phyloP scores from a whole-genome alignment of 1,140 invertebrate genomes.

The Helicorthomorpha holstii region DNA sequence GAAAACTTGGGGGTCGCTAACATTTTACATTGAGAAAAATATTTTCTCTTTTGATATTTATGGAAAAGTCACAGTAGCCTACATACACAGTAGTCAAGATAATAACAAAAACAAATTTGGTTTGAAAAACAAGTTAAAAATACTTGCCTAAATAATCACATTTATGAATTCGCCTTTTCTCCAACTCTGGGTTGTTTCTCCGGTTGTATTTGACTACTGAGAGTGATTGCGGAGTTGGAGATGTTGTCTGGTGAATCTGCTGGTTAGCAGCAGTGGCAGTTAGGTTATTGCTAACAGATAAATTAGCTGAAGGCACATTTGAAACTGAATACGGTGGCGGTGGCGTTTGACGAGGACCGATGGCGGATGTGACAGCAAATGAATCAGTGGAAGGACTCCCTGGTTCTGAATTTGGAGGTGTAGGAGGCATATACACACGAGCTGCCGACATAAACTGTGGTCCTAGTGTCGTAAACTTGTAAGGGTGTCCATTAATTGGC shows the following conservation, averaged over 20 bases:
- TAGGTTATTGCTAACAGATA: constrained; percentile 25
- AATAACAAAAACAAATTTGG: background rate
- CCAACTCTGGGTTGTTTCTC: constrained; percentile 86
- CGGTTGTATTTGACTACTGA: constrained; percentile 58
- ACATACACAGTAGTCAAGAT: background rate
- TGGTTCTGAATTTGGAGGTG: constrained; percentile 63
- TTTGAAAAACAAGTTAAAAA: background rate
- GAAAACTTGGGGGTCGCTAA: too few species aligned
- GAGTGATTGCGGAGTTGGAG: constrained; percentile 9
- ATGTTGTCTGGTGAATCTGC: constrained; percentile 4
- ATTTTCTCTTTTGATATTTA: too few species aligned
- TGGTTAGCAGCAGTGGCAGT: constrained; percentile 11
- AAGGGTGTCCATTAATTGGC: background rate
- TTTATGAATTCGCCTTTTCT: constrained; percentile 83
- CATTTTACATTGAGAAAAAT: too few species aligned
- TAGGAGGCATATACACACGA: constrained; percentile 37
- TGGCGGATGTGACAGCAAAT: constrained; percentile 3
- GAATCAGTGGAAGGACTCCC: constrained; percentile 28
- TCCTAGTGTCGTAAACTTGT: constrained; percentile 11
- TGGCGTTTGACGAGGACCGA: constrained; percentile 14
- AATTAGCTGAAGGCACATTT: constrained; percentile 38
- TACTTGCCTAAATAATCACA: constrained; percentile 80
- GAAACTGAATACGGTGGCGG: constrained; percentile 18
- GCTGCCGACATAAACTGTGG: constrained; percentile 11
- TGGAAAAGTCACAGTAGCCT: too few species aligned